A percentile compares a stretch with the other conserved stretches of the same genome.
Conservation (phyloP, 1,140 invertebrate genomes). For the Drosophila busckii region DNA sequence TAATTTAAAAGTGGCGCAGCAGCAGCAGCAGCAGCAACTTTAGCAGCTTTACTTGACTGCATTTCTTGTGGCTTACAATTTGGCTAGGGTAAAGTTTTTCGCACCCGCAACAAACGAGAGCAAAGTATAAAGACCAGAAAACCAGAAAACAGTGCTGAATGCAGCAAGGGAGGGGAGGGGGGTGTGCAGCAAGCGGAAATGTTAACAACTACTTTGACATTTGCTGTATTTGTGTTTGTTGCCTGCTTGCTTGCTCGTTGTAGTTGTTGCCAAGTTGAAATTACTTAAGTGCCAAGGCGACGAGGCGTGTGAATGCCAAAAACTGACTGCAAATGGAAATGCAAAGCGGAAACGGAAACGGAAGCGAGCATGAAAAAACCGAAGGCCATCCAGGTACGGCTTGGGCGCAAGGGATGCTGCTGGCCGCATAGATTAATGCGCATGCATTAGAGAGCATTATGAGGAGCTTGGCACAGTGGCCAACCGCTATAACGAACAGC, state of each 20-base stretch:
- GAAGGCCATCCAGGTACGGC: not conserved
- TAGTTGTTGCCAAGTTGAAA: conserved; percentile 59
- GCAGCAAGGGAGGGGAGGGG: not conserved
- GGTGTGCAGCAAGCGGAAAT: conserved; percentile 55
- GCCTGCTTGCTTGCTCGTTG: conserved; percentile 6
- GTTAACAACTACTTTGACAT: conserved; percentile 76
- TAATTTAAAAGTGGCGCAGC: conserved; percentile 72
- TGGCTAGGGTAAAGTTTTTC: conserved; percentile 53
- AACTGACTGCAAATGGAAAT: no score
- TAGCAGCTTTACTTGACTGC: conserved; percentile 57
- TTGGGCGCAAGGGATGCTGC: conserved; percentile 16
- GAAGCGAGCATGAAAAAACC: not conserved
- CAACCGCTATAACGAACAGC: conserved; percentile 8
- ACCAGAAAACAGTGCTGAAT: not conserved
- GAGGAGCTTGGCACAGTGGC: conserved; percentile 24
- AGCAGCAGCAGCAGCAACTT: conserved; percentile 44
- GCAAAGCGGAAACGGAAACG: not conserved
- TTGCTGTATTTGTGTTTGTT: conserved; percentile 32
- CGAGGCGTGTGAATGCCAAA: conserved; percentile 57
- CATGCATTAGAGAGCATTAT: conserved; percentile 55
- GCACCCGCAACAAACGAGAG: conserved; percentile 3
- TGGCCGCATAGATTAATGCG: conserved; percentile 59
- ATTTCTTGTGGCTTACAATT: conserved; percentile 68
- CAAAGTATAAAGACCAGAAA: not conserved
- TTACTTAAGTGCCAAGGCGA: conserved; percentile 64